Conservation (phyloP, 2,113 vertebrate species). For the Morone chrysops region DNA sequence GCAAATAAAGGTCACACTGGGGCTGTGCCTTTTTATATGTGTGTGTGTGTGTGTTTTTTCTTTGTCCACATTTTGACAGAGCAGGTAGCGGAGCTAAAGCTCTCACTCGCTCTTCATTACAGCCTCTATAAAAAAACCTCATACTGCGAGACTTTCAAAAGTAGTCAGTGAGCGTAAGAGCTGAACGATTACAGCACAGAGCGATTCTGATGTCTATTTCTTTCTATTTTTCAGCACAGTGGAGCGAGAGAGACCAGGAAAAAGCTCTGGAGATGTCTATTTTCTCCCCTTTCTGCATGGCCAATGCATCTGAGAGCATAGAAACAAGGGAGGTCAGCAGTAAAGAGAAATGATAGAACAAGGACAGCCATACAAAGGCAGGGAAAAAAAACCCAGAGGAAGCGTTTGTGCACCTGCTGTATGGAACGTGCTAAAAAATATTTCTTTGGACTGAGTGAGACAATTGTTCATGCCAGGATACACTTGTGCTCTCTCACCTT, state of each 20-base stretch:
- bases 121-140: conserved; percentile 31
- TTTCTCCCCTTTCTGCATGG: conserved; percentile 6
- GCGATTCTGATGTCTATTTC: conserved; percentile 30
- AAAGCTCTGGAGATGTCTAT: conserved; percentile 23
- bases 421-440: conserved; percentile 2
- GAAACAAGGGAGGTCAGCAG: conserved; percentile 38
- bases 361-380: neutral
- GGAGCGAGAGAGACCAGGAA: conserved; percentile 9
- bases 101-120: conserved; percentile 38
- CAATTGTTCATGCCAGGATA: conserved; percentile 26
- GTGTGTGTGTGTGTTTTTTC: neutral
- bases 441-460: neutral
- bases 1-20: conserved; percentile 66
- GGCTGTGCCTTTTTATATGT: neutral
- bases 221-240: conserved; percentile 50
- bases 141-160: conserved; percentile 40
- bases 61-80: conserved; percentile 31
- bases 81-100: conserved; percentile 27
- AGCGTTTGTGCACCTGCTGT: conserved; percentile 48
- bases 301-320: conserved; percentile 8
- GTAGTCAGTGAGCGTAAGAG: conserved; percentile 18
- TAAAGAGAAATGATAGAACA: conserved; percentile 32
- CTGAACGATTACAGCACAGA: conserved; percentile 17
- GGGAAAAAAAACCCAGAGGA: neutral
- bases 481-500: conserved; percentile 17